Conservation (phyloP, 2,113 vertebrate species). For the Scophthalmus maximus region DNA sequence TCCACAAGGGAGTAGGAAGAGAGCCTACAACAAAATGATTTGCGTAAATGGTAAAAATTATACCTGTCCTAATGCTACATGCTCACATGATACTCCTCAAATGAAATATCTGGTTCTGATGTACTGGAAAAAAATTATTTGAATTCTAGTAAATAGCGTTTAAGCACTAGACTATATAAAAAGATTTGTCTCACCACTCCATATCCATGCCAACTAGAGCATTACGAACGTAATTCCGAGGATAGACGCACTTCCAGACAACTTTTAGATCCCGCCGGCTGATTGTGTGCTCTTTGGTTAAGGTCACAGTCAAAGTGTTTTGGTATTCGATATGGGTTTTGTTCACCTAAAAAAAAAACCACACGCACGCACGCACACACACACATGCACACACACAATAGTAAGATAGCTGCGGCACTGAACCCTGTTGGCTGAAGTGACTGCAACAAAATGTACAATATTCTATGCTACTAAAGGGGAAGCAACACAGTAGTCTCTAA, state of each 20-base stretch:
- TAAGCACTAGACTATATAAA: background rate
- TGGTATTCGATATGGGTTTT: slow-evolving; percentile 69
- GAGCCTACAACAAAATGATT: slow-evolving; percentile 55
- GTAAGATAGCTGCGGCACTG: too few relatives aligned
- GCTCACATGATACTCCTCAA: background rate
- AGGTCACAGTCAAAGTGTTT: slow-evolving; percentile 65
- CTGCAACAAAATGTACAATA: too few relatives aligned
- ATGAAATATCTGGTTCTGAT: background rate
- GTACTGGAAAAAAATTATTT: background rate
- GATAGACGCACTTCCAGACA: slow-evolving; percentile 76
- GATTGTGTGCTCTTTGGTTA: slow-evolving; percentile 49
- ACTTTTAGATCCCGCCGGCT: slow-evolving; percentile 66
- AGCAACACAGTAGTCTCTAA: too few relatives aligned
- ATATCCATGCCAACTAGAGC: slow-evolving; percentile 44
- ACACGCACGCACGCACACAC: background rate
- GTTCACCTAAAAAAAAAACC: slow-evolving; percentile 78
- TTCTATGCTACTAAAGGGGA: too few relatives aligned
- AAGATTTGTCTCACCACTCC: slow-evolving; percentile 63
- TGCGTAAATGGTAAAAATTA: too few relatives aligned
- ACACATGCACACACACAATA: background rate
- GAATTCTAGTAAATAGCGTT: background rate
- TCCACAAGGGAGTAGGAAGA: slow-evolving; percentile 53
- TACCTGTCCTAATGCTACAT: too few relatives aligned
- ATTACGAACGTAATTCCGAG: slow-evolving; percentile 61
- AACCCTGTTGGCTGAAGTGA: too few relatives aligned